These are phyloP conservation scores for Falco concolor DNA, from an alignment of 2,797 vertebrate genomes.

Conservation along the genomic window DNA sequence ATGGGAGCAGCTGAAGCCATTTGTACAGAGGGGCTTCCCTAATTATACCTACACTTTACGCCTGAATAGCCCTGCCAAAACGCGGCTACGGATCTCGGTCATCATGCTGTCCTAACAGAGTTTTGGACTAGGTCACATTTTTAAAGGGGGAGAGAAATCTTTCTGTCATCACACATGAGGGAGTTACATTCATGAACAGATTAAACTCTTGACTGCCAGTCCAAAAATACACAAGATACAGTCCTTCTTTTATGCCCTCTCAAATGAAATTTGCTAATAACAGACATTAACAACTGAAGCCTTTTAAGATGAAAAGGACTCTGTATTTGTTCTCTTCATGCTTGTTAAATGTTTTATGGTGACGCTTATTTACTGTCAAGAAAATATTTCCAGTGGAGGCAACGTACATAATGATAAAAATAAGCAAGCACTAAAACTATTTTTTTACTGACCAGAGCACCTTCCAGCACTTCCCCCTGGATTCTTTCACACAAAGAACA, in stretches of 20 bases:
- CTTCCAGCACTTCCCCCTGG: constrained; percentile 84
- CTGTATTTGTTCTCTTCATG: constrained; percentile 78
- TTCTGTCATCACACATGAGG: constrained; percentile 4
- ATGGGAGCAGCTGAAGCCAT: not conserved
- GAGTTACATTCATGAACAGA: constrained; percentile 31
- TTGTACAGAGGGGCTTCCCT: not conserved
- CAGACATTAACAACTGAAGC: constrained; percentile 60
- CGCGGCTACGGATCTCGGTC: not conserved
- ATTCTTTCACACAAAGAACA: constrained; percentile 94
- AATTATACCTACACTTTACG: not conserved
- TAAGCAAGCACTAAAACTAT: constrained; percentile 82
- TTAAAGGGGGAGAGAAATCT: not conserved
- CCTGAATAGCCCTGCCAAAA: not conserved
- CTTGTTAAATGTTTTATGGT: constrained; percentile 81
- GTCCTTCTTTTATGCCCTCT: constrained; percentile 35
- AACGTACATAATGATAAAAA: constrained; percentile 83
- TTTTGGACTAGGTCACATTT: constrained; percentile 25
- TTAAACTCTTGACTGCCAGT: constrained; percentile 12
- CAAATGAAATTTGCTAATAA: constrained; percentile 67
- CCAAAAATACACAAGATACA: not conserved
- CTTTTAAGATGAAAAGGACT: constrained; percentile 70
- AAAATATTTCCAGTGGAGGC: constrained; percentile 87
- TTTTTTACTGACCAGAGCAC: constrained; percentile 80
- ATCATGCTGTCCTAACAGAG: not conserved
- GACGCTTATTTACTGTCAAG: constrained; percentile 86